phyloP scores from a whole-genome alignment of 30 jellyfish, hydroid and myxozoan genomes.

The Aurelia sp. region DNA sequence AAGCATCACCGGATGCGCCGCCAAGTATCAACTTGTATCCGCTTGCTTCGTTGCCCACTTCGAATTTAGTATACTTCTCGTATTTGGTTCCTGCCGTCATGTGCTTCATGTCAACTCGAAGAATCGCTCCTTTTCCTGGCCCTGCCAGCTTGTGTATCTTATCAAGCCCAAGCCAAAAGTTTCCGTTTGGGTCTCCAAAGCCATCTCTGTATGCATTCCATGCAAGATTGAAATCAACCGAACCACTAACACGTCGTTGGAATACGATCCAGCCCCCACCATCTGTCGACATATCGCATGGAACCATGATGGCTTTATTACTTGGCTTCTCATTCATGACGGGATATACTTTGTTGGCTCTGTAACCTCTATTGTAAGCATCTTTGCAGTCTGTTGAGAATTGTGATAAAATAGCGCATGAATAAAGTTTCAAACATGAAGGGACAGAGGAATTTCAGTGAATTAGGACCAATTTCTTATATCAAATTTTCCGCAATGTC shows the following conservation, averaged over 20 bases:
- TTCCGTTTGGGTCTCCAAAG: background rate
- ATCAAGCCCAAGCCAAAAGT: slow-evolving; percentile 17
- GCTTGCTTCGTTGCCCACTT: background rate
- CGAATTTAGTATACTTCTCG: background rate
- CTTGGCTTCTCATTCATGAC: background rate
- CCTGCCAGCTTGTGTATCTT: background rate
- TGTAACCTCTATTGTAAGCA: background rate
- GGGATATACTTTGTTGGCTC: background rate
- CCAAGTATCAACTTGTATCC: background rate
- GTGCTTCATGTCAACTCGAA: background rate
- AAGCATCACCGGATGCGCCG: background rate
- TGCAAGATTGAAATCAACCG: background rate
- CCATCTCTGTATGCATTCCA: background rate
- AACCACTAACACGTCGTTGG: slow-evolving; percentile 2
- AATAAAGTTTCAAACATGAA: too few relatives aligned
- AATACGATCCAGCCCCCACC: slow-evolving; percentile 3
- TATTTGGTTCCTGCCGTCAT: background rate
- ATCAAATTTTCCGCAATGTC: too few relatives aligned
- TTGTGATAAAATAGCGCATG: too few relatives aligned
- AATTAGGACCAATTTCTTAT: too few relatives aligned
- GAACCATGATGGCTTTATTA: background rate
- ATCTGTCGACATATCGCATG: background rate
- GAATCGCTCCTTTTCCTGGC: background rate
- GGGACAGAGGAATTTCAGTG: too few relatives aligned
- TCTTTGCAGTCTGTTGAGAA: too few relatives aligned